Conservation (phyloP, 1,140 invertebrate species). For the Tetramorium parvispinum region DNA sequence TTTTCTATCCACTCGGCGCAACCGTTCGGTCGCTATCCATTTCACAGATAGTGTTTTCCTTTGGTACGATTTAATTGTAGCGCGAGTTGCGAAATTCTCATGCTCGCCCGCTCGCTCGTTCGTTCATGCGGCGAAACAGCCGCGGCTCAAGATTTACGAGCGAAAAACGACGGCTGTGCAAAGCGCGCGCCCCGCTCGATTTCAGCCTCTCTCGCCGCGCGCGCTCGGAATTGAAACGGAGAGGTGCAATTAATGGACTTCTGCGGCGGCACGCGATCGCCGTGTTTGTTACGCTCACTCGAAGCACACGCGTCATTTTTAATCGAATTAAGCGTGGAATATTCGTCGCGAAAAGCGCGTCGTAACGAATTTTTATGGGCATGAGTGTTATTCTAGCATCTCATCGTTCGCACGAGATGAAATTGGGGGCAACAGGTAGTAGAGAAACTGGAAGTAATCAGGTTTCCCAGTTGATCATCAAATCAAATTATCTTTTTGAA, state of each 20-base stretch:
- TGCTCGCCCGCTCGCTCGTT: background rate
- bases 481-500: background rate
- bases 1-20: background rate
- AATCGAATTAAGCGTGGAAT: conserved; percentile 10
- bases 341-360: background rate
- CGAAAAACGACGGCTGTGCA: conserved; percentile 32
- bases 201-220: conserved; percentile 28
- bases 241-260: conserved; percentile 51
- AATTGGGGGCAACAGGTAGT: background rate
- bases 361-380: background rate
- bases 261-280: conserved; percentile 36
- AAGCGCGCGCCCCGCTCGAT: conserved; percentile 24
- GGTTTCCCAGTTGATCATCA: background rate
- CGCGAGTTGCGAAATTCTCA: conserved; percentile 33
- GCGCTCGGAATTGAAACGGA: conserved; percentile 46
- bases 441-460: background rate
- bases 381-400: background rate
- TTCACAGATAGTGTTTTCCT: conserved; percentile 17
- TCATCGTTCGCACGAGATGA: background rate
- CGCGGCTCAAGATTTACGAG: conserved; percentile 38
- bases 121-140: conserved; percentile 4
- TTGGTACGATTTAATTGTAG: conserved; percentile 42
- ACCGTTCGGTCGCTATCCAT: background rate
- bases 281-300: conserved; percentile 20
- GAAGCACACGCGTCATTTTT: conserved; percentile 10